Conservation (phyloP, 2,797 vertebrate genomes). For the Babyrousa celebensis region DNA sequence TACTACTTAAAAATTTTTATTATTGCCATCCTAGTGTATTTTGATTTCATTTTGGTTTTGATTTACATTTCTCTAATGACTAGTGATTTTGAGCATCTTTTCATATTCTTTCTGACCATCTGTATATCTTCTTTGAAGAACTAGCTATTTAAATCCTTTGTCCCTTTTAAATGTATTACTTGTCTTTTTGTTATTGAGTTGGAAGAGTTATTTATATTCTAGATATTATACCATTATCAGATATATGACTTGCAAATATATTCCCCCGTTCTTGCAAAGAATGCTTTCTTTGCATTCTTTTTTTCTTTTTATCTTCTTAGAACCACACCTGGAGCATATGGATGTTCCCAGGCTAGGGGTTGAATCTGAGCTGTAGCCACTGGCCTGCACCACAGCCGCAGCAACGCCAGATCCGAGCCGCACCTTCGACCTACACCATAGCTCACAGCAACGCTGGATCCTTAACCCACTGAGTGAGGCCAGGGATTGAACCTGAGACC, state of each 20-base stretch:
- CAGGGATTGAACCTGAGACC: no score
- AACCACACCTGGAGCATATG: no score
- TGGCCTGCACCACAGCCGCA: no score
- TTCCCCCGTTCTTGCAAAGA: not conserved
- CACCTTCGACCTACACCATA: no score
- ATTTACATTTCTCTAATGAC: not conserved
- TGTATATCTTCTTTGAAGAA: slow-evolving; percentile 10
- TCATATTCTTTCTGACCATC: not conserved
- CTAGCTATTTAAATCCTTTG: not conserved
- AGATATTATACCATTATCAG: not conserved
- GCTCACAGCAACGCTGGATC: no score
- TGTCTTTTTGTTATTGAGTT: slow-evolving; percentile 11
- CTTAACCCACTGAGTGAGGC: no score
- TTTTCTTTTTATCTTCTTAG: no score
- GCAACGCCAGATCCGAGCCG: no score
- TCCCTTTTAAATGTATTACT: not conserved
- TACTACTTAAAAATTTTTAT: not conserved
- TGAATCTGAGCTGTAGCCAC: no score
- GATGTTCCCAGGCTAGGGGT: no score
- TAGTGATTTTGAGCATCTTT: not conserved
- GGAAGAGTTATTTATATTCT: not conserved
- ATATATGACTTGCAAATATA: not conserved
- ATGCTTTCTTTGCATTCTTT: no score
- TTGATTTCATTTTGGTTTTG: not conserved
- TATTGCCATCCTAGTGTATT: not conserved